Evolutionary conservation across 2,113 vertebrate genomes (phyloP), one percentile per base, ranked within the genome.

Genomic region (Bubo bubo): DNA sequence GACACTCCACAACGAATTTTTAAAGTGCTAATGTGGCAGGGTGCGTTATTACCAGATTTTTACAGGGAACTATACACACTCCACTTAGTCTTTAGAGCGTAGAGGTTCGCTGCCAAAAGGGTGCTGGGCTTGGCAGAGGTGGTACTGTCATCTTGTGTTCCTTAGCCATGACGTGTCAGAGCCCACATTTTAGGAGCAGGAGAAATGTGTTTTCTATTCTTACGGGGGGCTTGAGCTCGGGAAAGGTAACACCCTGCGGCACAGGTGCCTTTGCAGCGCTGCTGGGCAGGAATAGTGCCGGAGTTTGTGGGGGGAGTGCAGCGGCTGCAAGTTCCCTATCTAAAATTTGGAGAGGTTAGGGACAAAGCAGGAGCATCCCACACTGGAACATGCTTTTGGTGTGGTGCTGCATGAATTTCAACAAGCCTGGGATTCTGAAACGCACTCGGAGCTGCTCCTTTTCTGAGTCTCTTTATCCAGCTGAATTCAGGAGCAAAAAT

Each of bases 31-130:
- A 27, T 35, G 35, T 27, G 41, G 8, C 72, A 85, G 10, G 15
- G 19, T 74, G 26, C 5, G 5, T 52, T 86, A n/a, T 18, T 82
- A 39, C 17, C 63, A 32, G 49, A 15, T 52, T 64, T 55, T 58
- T 28, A 14, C 3, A 45, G 21, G 28, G 12, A 49, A 3, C 27
- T 43, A 2, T 21, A 11, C 0, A 1, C 53, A 62, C 43, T 86
- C 76, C 30, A 5, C 18, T 66, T 21, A 30, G 35, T 22, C 62
- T 93, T 80, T 28, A 56, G 55, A 68, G 49, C 1, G 1, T 10
- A 49, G 39, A 59, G 55, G 8, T 89, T 91, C 93, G 37, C 91
- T 93, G 76, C 73, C 89, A 62, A 50, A 81, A 72, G 52, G 43
- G 45, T 37, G 39, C 64, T 35, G 56, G 39, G 35, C 58, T 49